Conservation (phyloP, 2,113 vertebrate genomes). For the Acanthisitta chloris region DNA sequence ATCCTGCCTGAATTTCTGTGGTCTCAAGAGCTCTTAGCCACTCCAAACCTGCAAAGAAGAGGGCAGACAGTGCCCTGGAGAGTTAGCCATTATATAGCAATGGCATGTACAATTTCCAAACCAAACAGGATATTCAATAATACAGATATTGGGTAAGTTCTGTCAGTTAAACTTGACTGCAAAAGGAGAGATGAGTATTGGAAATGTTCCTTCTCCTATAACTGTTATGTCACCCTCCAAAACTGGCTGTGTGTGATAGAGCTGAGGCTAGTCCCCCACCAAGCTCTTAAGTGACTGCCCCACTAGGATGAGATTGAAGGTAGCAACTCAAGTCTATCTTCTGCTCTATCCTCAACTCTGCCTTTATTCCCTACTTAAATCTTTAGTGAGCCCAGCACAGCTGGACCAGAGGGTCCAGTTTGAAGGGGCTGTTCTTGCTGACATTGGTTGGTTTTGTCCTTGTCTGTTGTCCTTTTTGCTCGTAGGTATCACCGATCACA, state of each 20-base stretch:
- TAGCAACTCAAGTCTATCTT: neutral
- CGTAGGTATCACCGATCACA: neutral
- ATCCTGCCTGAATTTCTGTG: neutral
- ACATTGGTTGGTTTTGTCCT: neutral
- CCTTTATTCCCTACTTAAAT: neutral
- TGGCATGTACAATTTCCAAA: neutral
- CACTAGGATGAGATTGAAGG: neutral
- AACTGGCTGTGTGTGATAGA: neutral
- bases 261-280: neutral
- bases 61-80: neutral
- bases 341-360: neutral
- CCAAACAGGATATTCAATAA: constrained; percentile 16
- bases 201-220: neutral
- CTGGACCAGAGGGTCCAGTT: neutral
- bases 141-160: neutral
- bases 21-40: neutral
- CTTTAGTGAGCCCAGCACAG: neutral
- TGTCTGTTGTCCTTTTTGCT: neutral
- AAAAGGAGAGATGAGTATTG: neutral
- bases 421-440: neutral
- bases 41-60: neutral
- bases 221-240: neutral
- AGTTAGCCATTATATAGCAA: neutral
- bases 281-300: neutral
- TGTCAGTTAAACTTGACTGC: neutral